A percentile compares a stretch with the other conserved stretches of the same genome.
phyloP scores from a whole-genome alignment of 2,113 vertebrate species.

The Oncorhynchus clarkii region DNA sequence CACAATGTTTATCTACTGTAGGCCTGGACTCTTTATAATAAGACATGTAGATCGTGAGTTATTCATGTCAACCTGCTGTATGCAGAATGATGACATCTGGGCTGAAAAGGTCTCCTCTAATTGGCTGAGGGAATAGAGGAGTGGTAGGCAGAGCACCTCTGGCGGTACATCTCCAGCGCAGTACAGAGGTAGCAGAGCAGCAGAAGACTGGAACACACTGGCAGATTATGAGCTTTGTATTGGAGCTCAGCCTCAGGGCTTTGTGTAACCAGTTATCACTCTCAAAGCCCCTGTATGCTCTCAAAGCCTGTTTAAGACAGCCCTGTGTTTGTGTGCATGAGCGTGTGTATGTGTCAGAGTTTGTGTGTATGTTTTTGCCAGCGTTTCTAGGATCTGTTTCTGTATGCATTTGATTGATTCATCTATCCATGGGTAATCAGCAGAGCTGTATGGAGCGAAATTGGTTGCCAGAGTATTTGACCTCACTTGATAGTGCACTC shows the following conservation, averaged over 20 bases:
- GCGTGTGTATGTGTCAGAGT: not conserved
- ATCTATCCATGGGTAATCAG: not conserved
- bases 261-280: conserved; percentile 63
- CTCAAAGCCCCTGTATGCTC: conserved; percentile 60
- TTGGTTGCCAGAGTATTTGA: not conserved
- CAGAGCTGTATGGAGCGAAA: not conserved
- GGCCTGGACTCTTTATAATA: no score
- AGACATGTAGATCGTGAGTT: not conserved
- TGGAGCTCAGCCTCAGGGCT: conserved; percentile 65
- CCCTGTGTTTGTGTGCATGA: conserved; percentile 4
- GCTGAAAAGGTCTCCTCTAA: conserved; percentile 30
- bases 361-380: not conserved
- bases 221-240: conserved; percentile 68
- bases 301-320: conserved; percentile 50
- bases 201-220: conserved; percentile 21
- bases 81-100: not conserved
- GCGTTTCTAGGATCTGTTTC: conserved; percentile 17
- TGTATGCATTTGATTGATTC: conserved; percentile 14
- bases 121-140: conserved; percentile 20
- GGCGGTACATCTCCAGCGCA: conserved; percentile 29
- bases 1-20: no score
- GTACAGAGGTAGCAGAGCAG: conserved; percentile 9
- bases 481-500: not conserved
- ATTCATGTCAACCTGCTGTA: not conserved
- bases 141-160: conserved; percentile 25